Percentiles rank a stretch among this genome's conserved stretches.
phyloP scores from a whole-genome alignment of 2,888 invertebrate species.

The Rambutsinella grinnellia region DNA sequence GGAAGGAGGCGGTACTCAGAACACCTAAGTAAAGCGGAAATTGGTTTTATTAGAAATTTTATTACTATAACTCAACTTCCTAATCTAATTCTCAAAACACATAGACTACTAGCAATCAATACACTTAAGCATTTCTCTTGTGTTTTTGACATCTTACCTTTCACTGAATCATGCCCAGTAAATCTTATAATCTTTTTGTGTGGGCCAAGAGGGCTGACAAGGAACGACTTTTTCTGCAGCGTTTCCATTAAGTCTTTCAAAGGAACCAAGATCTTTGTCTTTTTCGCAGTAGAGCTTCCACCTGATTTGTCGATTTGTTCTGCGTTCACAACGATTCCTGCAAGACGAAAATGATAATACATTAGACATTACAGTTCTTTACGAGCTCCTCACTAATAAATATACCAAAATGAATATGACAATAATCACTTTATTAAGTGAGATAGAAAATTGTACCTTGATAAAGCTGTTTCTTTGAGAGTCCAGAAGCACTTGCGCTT shows the following conservation, averaged over 20 bases:
- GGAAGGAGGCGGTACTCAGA: slow-evolving; percentile 45
- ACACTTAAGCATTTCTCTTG: not conserved
- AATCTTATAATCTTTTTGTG: slow-evolving; percentile 65
- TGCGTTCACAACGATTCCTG: slow-evolving; percentile 60
- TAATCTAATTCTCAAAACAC: too few relatives aligned
- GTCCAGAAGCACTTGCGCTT: too few relatives aligned
- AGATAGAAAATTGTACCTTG: too few relatives aligned
- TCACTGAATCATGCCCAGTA: slow-evolving; percentile 64
- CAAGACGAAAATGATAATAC: slow-evolving; percentile 16
- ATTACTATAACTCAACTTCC: too few relatives aligned
- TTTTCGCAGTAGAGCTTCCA: slow-evolving; percentile 53
- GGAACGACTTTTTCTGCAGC: slow-evolving; percentile 64
- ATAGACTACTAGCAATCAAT: too few relatives aligned
- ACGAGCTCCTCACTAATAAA: not conserved
- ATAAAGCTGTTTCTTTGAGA: too few relatives aligned
- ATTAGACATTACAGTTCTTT: not conserved
- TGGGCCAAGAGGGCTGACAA: slow-evolving; percentile 63
- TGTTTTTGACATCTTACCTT: slow-evolving; percentile 44
- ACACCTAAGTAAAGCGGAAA: slow-evolving; percentile 27
- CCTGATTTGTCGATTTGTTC: slow-evolving; percentile 35
- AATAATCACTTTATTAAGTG: too few relatives aligned
- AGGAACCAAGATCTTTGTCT: slow-evolving; percentile 66
- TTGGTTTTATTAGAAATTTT: too few relatives aligned
- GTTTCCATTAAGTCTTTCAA: slow-evolving; percentile 65
- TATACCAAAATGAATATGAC: too few relatives aligned